Base-by-base conservation (phyloP, 2,113 vertebrate species). In the Saguinus midas region DNA sequence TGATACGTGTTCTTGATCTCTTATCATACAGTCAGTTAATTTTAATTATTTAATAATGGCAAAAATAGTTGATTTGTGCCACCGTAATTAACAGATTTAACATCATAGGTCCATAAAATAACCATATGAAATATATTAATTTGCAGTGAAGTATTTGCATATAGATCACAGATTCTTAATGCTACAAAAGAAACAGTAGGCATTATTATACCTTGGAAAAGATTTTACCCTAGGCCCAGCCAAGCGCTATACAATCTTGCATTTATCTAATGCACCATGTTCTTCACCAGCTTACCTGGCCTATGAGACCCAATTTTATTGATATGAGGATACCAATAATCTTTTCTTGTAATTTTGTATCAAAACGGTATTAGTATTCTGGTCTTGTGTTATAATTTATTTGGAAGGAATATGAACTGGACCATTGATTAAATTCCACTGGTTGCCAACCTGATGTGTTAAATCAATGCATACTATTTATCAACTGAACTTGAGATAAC, bases 381-480 rank as follows among this genome's bases (percentile, higher is more conserved):
- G 1, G 64, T 72, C 27, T 12, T 75, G 1, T 84, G 17, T 5
- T 87, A 48, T 76, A 80, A 94, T 91, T 80, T 84, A 66, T 93
- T 87, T 81, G 32, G 23, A 79, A 79, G 20, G 9, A 87, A 91
- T 76, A 23, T 64, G 79, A 87, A 83, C 5, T 87, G 25, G 13
- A 1, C 5, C 57, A 91, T 11, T 96, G 61, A 96, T 87, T 94
- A 79, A 70, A 87, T 95, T 92, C 72, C 66, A 68, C 16, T 75
- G 73, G 55, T 70, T 87, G 43, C 1, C 57, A 96, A 76, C 2
- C 17, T 81, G 27, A 68, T 75, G 12, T 48, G 13, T 85, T 81
- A 85, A 88, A 78, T 81, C 50, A 78, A 52, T 81, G n/a, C 0
- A 70, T 32, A 52, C 0, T 84, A 58, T 73, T 75, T 75, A 50